phyloP scores from a whole-genome alignment of 2,113 vertebrate genomes.

The Leptobrachium leishanense region DNA sequence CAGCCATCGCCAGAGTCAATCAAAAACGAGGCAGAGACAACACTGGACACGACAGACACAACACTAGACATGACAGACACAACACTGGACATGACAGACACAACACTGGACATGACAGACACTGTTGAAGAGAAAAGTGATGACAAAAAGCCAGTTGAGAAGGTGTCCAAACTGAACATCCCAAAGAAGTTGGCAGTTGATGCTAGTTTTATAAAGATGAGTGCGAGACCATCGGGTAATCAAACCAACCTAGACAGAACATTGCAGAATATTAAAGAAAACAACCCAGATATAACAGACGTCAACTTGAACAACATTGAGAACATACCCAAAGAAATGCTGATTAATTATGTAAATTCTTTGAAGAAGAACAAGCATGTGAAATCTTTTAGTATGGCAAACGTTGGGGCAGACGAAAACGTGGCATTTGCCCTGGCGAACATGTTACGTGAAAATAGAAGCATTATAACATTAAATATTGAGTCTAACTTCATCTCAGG shows the following conservation, averaged over 20 bases:
- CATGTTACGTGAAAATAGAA: conserved; percentile 93
- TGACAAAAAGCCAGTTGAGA: conserved; percentile 67
- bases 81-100: too few relatives aligned
- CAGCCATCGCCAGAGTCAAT: conserved; percentile 30
- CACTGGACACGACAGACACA: conserved; percentile 26
- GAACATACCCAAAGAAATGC: conserved; percentile 95
- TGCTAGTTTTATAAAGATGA: conserved; percentile 82
- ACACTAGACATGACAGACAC: conserved; percentile 29
- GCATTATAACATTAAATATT: conserved; percentile 86
- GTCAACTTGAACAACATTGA: conserved; percentile 98
- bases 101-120: neutral
- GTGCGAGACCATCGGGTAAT: conserved; percentile 92
- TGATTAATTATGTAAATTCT: conserved; percentile 86
- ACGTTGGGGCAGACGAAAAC: conserved; percentile 89
- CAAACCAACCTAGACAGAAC: conserved; percentile 91
- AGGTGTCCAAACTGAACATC: conserved; percentile 83
- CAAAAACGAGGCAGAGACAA: neutral
- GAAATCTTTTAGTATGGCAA: conserved; percentile 87
- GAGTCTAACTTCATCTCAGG: conserved; percentile 94
- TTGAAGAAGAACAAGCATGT: conserved; percentile 91
- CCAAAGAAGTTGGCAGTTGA: conserved; percentile 82
- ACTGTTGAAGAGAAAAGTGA: conserved; percentile 38
- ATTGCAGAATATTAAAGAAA: conserved; percentile 81
- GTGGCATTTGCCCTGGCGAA: conserved; percentile 85
- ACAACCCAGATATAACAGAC: conserved; percentile 82